A percentile compares a stretch with the other conserved stretches of the same genome.
Conservation (phyloP, 2,888 invertebrate genomes). For the Pollenia angustigena region DNA sequence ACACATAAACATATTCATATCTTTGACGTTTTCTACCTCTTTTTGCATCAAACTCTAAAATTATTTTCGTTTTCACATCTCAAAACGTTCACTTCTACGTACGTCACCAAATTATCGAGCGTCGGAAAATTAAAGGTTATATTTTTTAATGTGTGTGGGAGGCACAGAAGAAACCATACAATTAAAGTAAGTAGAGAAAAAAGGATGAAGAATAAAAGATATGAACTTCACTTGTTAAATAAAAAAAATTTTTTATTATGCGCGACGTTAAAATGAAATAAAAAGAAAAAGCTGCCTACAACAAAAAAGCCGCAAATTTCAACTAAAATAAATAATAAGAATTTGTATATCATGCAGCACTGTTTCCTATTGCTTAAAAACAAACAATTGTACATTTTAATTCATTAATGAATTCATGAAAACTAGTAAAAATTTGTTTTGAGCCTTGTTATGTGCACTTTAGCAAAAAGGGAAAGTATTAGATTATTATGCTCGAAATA, state of each 20-base stretch:
- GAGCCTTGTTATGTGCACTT: too few species aligned
- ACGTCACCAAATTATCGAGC: not conserved
- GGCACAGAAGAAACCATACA: not conserved
- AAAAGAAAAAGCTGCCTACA: not conserved
- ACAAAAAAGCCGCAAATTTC: not conserved
- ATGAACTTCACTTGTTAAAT: slow-evolving; percentile 30
- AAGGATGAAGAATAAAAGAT: not conserved
- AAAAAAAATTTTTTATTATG: slow-evolving; percentile 30
- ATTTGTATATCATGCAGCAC: not conserved
- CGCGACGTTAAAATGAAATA: slow-evolving; percentile 4
- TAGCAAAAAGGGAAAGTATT: too few species aligned
- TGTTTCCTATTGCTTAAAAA: not conserved
- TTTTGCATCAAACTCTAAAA: slow-evolving; percentile 13
- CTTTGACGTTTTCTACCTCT: not conserved
- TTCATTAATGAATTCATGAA: too few species aligned
- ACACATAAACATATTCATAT: not conserved
- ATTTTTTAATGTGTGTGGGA: not conserved
- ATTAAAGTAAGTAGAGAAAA: slow-evolving; percentile 10
- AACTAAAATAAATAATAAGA: slow-evolving; percentile 2
- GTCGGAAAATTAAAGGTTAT: slow-evolving; percentile 14
- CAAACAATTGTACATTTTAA: not conserved
- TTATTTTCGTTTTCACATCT: not conserved
- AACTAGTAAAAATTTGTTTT: too few species aligned
- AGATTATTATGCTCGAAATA: too few species aligned
- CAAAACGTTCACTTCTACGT: not conserved